Base-by-base conservation (phyloP, 92 coral and sea anemone species). In the Parazoanthus atlanticus region DNA sequence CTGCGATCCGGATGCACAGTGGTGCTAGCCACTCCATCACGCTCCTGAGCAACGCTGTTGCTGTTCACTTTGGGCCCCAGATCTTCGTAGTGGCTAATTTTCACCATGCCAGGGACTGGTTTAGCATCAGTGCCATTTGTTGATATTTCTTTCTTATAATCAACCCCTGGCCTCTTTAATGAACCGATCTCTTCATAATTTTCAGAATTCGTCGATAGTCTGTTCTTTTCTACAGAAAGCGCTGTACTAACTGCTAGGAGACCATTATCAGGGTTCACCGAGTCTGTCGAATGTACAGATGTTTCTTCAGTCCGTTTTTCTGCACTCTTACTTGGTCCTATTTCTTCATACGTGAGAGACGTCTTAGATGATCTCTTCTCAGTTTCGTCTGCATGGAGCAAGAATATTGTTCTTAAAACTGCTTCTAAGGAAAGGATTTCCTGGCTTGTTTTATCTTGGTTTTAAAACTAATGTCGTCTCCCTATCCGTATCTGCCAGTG, bases 271-370 rank as follows among this genome's bases (percentile, higher is more conserved):
- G 4, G 31, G 0, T 16, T 15, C 29, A 25, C 26, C 31, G 38
- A 6, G 58, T 82, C 46, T 66, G 61, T 19, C 4, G 8, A 8
- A 28, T 66, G 66, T 7, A 29, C 23, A 26, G 61, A 6, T 65
- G n/a, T 31, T 23, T 12, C 58, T 26, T 41, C 38, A 0, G 13
- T 17, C 73, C 34, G 21, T 9, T 7, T 82, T 26, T 38, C 61
- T 38, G 72, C 29, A 15, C 19, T 69, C 31, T 15, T 65, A 5
- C 29, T 36, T 67, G 36, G 86, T 26, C 76, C 33, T 36, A 82
- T 70, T 82, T 82, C 86, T 67, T 82, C 86, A 40, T 82, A 82
- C 6, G 86, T 65, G 29, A 65, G 58, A 15, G 86, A 82, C 38
- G 56, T 13, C 5, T 82, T 26, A 21, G 86, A 82, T 13, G 36